phyloP scores from a whole-genome alignment of 1,140 invertebrate species.

The Dolichoris vasculosae region DNA sequence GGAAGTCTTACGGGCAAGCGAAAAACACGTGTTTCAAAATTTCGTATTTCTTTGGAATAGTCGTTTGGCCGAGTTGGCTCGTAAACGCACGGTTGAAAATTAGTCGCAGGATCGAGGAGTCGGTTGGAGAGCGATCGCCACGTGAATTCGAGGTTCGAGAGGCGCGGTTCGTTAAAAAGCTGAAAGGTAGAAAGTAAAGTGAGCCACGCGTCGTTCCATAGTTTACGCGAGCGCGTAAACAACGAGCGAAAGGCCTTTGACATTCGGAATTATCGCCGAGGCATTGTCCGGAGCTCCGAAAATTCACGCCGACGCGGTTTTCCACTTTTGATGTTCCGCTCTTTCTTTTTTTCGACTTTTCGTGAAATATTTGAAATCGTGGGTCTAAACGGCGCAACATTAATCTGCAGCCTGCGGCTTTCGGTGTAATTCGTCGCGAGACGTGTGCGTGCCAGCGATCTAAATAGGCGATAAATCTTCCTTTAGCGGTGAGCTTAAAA shows the following conservation, averaged over 20 bases:
- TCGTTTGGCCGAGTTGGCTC: too few species aligned
- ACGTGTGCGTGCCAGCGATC: constrained; percentile 21
- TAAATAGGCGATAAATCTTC: constrained; percentile 49
- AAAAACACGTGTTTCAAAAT: constrained; percentile 42
- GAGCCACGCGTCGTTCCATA: not conserved
- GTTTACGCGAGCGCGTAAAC: not conserved
- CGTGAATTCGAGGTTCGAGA: too few species aligned
- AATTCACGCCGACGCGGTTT: not conserved
- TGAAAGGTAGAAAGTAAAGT: too few species aligned
- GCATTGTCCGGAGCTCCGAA: not conserved
- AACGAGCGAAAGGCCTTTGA: not conserved
- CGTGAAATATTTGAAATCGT: not conserved
- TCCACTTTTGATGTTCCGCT: not conserved
- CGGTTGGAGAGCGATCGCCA: too few species aligned
- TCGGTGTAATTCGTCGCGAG: constrained; percentile 32
- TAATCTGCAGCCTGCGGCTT: constrained; percentile 4
- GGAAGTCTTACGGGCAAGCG: constrained; percentile 29
- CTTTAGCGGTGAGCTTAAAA: not conserved
- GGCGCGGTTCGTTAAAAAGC: too few species aligned
- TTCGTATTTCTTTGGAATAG: not conserved
- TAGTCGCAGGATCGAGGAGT: not conserved
- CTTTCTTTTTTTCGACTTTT: constrained; percentile 10
- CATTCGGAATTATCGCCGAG: not conserved
- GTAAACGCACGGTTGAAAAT: not conserved
- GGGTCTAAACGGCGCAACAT: constrained; percentile 10